phyloP scores from a whole-genome alignment of 2,797 vertebrate species.

The Bradypodion pumilum region DNA sequence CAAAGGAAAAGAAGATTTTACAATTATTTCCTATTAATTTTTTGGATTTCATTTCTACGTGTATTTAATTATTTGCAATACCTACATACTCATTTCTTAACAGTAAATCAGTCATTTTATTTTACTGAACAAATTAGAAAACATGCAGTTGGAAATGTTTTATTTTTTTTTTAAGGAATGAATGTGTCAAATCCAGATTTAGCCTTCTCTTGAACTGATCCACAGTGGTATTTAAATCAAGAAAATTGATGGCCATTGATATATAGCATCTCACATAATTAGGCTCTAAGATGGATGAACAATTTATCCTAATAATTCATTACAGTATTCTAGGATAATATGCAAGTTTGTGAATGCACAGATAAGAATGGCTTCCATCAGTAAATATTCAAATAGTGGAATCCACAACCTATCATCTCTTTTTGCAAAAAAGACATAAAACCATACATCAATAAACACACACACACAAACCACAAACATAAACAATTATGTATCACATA shows the following conservation, averaged over 20 bases:
- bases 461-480: too few species aligned
- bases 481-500: too few species aligned
- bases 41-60: neutral
- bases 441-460: too few species aligned
- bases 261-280: neutral
- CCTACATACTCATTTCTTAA: neutral
- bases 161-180: neutral
- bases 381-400: too few species aligned
- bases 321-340: neutral
- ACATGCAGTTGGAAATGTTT: neutral
- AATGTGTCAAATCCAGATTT: neutral
- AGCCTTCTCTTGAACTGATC: neutral
- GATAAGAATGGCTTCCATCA: too few species aligned
- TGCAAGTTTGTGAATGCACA: neutral
- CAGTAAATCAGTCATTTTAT: neutral
- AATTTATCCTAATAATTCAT: neutral
- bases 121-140: neutral
- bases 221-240: neutral
- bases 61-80: neutral
- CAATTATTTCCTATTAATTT: conserved; percentile 11
- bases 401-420: neutral
- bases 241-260: too few species aligned
- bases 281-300: neutral
- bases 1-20: neutral
- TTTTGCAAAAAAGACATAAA: too few species aligned